These are phyloP conservation scores for Heliconius sara DNA, from an alignment of 2,888 invertebrate species.

Conservation along the genomic window DNA sequence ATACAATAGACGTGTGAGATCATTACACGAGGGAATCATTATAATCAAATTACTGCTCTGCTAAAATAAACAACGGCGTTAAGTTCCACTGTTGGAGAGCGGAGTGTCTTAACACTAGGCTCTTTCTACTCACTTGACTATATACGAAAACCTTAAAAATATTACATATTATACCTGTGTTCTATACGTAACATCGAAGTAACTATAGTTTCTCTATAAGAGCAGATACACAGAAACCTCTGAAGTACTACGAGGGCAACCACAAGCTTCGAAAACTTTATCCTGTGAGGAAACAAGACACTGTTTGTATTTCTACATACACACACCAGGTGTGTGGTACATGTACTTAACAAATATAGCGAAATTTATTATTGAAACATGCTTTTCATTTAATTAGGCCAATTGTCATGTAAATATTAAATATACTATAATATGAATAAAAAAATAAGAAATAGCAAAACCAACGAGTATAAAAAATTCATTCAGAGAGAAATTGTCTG, in stretches of 20 bases:
- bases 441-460: too few species aligned
- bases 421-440: too few species aligned
- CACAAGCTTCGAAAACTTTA: conserved; percentile 39
- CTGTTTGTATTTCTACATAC: conserved; percentile 16
- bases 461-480: too few species aligned
- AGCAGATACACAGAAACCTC: conserved; percentile 31
- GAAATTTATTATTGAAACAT: neutral
- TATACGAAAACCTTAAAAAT: too few species aligned
- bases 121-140: too few species aligned
- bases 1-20: too few species aligned
- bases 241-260: conserved; percentile 36
- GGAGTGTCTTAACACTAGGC: too few species aligned
- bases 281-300: conserved; percentile 36
- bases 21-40: too few species aligned
- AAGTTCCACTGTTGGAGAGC: too few species aligned
- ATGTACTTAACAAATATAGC: neutral
- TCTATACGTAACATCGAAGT: neutral
- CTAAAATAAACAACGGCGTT: neutral
- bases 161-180: neutral
- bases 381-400: too few species aligned
- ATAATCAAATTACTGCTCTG: neutral
- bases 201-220: neutral
- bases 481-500: too few species aligned
- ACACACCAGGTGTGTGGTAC: neutral
- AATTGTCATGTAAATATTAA: too few species aligned